Evolutionary conservation across 1,140 invertebrate species (phyloP).

Genomic region (Ylistrum balloti): DNA sequence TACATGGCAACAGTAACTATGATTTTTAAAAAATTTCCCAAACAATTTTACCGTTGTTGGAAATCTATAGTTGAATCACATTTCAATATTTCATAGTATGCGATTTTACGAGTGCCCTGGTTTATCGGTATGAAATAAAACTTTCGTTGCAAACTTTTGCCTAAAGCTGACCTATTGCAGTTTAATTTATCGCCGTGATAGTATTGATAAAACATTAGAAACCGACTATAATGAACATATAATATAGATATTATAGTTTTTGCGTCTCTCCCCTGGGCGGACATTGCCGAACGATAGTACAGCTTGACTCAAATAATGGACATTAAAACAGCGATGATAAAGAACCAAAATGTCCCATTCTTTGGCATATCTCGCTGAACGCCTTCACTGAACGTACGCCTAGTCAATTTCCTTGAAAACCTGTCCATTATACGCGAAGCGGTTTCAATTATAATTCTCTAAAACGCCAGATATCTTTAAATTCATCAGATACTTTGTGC

Average conservation of each 20-base stretch:
- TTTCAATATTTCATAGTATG: conserved; percentile 36
- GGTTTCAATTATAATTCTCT: conserved; percentile 40
- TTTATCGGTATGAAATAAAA: not conserved
- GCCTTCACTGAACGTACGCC: conserved; percentile 4
- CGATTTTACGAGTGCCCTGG: not conserved
- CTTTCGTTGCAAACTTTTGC: conserved; percentile 34
- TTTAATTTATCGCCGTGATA: conserved; percentile 1
- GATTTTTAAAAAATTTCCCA: not conserved
- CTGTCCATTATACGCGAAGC: not conserved
- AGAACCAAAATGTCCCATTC: not conserved
- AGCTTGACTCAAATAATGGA: conserved; percentile 32
- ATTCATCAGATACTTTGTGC: conserved; percentile 26
- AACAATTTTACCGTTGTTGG: conserved; percentile 9
- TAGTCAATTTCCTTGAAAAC: conserved; percentile 34
- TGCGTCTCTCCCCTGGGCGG: not conserved
- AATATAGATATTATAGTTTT: conserved; percentile 36
- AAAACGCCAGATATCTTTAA: conserved; percentile 28
- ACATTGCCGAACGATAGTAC: conserved; percentile 31
- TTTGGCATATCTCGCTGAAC: not conserved
- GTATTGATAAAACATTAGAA: conserved; percentile 11
- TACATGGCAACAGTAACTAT: not conserved
- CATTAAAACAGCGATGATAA: not conserved
- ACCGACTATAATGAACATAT: not conserved
- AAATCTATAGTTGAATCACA: not conserved
- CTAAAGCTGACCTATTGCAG: conserved; percentile 27